A percentile compares a stretch with the other conserved stretches of the same genome.
These are phyloP conservation scores for Melikaiella ostensackeni DNA, from an alignment of 2,888 invertebrate species.

Conservation along the genomic window DNA sequence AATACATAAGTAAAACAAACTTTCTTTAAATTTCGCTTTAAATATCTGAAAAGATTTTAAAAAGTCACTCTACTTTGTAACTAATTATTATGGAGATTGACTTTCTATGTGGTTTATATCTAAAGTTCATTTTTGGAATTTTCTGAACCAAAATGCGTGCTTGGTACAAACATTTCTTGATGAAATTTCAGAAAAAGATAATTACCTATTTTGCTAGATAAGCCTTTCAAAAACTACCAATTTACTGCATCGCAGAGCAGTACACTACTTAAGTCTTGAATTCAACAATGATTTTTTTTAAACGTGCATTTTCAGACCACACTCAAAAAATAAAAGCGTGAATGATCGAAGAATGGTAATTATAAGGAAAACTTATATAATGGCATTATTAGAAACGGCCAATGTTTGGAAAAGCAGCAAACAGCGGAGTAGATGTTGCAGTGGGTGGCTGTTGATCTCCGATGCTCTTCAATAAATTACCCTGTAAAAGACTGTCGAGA, in stretches of 20 bases:
- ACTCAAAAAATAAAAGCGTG: constrained; percentile 34
- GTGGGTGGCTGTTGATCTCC: constrained; percentile 70
- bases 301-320: constrained; percentile 26
- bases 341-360: not conserved
- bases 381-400: constrained; percentile 68
- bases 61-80: too few species aligned
- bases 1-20: too few species aligned
- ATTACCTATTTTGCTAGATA: too few species aligned
- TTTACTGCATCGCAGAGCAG: not conserved
- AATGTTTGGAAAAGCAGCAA: constrained; percentile 75
- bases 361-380: constrained; percentile 8
- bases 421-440: constrained; percentile 67
- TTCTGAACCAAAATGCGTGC: too few species aligned
- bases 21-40: too few species aligned
- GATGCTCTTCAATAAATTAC: constrained; percentile 80
- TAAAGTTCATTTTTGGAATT: too few species aligned
- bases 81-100: too few species aligned
- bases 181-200: too few species aligned
- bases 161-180: too few species aligned
- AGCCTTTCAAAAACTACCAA: not conserved
- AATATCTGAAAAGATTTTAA: too few species aligned
- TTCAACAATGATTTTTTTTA: not conserved
- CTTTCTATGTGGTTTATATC: too few species aligned
- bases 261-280: not conserved
- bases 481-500: constrained; percentile 83